Base-by-base conservation (phyloP, 1,140 invertebrate genomes). In the Thaumatotibia leucotreta region DNA sequence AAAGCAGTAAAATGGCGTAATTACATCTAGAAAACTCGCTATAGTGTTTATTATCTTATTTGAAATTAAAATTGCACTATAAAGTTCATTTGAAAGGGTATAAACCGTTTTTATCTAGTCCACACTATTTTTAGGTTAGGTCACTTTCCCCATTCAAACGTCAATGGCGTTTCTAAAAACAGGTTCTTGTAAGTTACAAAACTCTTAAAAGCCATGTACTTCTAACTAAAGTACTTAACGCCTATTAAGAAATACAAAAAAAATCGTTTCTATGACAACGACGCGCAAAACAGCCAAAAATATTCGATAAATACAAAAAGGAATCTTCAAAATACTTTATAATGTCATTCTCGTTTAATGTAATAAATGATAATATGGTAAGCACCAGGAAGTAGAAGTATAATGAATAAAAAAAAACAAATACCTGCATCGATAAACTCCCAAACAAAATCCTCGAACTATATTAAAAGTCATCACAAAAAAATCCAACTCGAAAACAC, bases 371-470 rank as follows among this genome's bases (percentile, higher is more conserved):
- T 3, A 6, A 5, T 45, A 20, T 20, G 20, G n/a, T 1, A 20
- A 45, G n/a, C 5, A 20, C 35, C 17, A n/a, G 39, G 20, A 8
- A 6, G 39, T 20, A 45, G 14, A 17, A 45, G 2, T 4, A 6
- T 45, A 8, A 17, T 1, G 0, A 8, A 17, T 20, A 45, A 45
- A 45, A 45, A 20, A 8, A 64, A 71, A 73, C 61, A 65, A 69
- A 75, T 80, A 88, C 85, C 85, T 88, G 83, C 85, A 88, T 88
- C 67, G 76, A 84, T 77, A 71, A 72, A 61, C 70, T n/a, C 14
- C 23, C 22, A 23, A 22, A 35, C 11, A 10, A 68, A 6, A 11
- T 24, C 20, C 64, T 9, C 61, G 64, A 49, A 69, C 65, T 45
- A 10, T 65, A 66, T 61, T 29, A 39, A 39, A 39, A 24, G 14